Base-by-base conservation (phyloP, 1,140 invertebrate species). In the Pomacea maculata region DNA sequence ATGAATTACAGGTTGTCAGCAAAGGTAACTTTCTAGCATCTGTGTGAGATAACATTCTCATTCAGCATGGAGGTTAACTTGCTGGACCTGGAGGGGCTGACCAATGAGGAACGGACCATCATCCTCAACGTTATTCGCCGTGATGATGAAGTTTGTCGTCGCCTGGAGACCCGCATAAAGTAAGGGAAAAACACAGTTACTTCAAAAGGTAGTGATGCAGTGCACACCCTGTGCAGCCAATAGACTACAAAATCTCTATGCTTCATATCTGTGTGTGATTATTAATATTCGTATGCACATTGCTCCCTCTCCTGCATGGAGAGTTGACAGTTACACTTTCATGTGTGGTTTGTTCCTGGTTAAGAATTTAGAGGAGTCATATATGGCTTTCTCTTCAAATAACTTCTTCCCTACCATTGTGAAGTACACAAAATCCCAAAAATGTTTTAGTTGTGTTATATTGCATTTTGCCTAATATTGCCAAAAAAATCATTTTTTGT, bases 41-140 rank as follows among this genome's bases (percentile, higher is more conserved):
- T 65, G 64, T n/a, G n/a, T 65, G 17, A n/a, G 64, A 65, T n/a
- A 65, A n/a, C 7, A n/a, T 65, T n/a, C n/a, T 7, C 34, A 19
- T 5, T 55, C 61, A 75, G 14, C 45, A 80, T 80, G 79, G 72
- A 75, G 19, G 29, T 25, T 29, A 45, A 67, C 14, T 65, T 86
- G 21, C 52, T 85, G 34, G 79, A 86, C 77, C 67, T 86, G 77
- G 80, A 83, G 29, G 65, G 52, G 25, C 70, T 86, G 65, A 80
- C 84, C 10, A 79, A 83, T 64, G 84, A 85, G 71, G 86, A 86
- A 71, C 79, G 80, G 65, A 75, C 67, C 19, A 78, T 81, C 61
- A 85, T 86, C 65, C 75, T 86, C 10, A 80, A 79, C 61, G 86
- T 86, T 21, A 70, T 86, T 21, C 81, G 82, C 34, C 78, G 82